A percentile compares a stretch with the other conserved stretches of the same genome.
Evolutionary conservation across 2,888 invertebrate genomes (phyloP).

Genomic region (Melinaea menophilus): DNA sequence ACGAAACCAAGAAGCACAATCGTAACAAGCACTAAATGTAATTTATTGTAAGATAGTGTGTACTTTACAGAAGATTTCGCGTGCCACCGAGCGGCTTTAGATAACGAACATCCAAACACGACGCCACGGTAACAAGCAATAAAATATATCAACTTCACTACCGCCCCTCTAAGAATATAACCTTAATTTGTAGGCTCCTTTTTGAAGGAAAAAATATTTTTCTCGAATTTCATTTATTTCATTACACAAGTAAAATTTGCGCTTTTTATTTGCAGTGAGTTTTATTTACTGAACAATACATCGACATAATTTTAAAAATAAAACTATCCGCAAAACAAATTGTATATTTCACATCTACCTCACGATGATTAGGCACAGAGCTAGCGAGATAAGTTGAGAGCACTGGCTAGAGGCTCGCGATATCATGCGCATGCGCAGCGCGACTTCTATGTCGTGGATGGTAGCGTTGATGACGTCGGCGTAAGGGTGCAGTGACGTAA

Average conservation of each 20-base stretch:
- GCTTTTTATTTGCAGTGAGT: not conserved
- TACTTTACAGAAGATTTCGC: not conserved
- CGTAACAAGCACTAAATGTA: not conserved
- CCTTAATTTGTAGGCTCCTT: not conserved
- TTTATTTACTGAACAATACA: not conserved
- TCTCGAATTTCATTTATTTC: not conserved
- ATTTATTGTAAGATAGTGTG: not conserved
- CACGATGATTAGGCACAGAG: not conserved
- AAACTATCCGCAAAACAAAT: not conserved
- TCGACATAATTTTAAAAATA: not conserved
- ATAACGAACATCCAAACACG: slow-evolving; percentile 5
- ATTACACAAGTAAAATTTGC: not conserved
- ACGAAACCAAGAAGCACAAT: not conserved
- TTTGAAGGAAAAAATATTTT: not conserved
- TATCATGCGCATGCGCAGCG: slow-evolving; percentile 41
- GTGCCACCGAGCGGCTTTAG: not conserved
- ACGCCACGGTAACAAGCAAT: slow-evolving; percentile 2
- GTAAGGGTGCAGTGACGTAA: slow-evolving; percentile 57
- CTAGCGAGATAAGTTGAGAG: not conserved
- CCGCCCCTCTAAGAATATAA: not conserved
- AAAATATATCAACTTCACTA: slow-evolving; percentile 6
- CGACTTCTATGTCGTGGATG: slow-evolving; percentile 45
- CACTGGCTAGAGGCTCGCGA: slow-evolving; percentile 9
- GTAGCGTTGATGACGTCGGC: slow-evolving; percentile 54
- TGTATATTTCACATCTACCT: not conserved